phyloP scores from a whole-genome alignment of 2,113 vertebrate species.

The Anseranas semipalmata region DNA sequence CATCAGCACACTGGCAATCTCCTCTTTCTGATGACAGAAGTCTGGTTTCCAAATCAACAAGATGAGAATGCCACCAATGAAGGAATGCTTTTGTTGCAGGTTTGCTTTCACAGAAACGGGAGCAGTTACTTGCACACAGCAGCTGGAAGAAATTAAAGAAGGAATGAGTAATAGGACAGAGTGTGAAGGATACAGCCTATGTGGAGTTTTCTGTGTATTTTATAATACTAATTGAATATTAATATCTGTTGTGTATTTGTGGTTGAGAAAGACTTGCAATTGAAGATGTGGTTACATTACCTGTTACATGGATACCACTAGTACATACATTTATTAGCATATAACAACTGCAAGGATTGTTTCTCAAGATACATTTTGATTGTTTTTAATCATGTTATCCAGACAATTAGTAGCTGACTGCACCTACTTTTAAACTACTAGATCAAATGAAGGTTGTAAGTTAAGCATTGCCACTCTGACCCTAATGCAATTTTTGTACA shows the following conservation, averaged over 20 bases:
- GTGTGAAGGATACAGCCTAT: background rate
- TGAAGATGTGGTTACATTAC: background rate
- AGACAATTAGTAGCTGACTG: background rate
- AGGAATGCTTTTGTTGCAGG: background rate
- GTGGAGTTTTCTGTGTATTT: background rate
- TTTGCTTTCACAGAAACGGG: background rate
- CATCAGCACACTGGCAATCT: background rate
- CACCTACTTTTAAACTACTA: background rate
- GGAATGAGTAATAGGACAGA: background rate
- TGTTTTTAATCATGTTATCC: background rate
- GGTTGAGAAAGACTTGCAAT: background rate
- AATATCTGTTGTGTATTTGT: background rate
- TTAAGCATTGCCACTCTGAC: background rate
- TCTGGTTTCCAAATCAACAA: background rate
- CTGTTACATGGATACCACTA: background rate
- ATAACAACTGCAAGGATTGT: background rate
- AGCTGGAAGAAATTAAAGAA: background rate
- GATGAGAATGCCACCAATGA: background rate
- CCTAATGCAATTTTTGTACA: background rate
- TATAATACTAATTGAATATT: background rate
- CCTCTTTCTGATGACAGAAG: background rate
- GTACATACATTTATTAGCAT: background rate
- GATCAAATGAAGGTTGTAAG: background rate
- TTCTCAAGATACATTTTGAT: background rate
- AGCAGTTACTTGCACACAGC: background rate